Evolutionary conservation across 1,140 invertebrate genomes (phyloP).

Genomic region (Heliconius nattereri): DNA sequence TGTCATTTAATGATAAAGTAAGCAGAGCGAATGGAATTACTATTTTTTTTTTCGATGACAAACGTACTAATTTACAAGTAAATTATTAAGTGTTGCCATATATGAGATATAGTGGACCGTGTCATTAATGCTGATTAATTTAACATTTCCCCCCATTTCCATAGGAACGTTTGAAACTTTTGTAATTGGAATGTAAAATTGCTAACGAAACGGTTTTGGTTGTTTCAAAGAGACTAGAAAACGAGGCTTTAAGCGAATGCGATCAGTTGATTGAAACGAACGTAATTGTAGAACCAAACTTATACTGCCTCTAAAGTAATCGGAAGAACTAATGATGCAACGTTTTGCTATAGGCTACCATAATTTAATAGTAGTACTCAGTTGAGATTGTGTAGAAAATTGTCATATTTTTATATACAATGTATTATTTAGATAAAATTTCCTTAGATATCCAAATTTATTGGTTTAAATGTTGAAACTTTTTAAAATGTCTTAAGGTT

Average conservation of each 20-base stretch:
- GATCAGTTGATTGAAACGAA: conserved; percentile 14
- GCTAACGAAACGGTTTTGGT: conserved; percentile 19
- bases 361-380: neutral
- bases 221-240: conserved; percentile 22
- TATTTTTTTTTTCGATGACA: no score
- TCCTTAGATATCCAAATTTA: no score
- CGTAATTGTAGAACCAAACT: conserved; percentile 2
- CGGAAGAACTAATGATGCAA: conserved; percentile 9
- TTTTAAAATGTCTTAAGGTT: no score
- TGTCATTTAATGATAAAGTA: no score
- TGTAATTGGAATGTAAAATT: conserved; percentile 15
- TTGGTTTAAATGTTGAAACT: no score
- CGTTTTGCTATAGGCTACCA: neutral
- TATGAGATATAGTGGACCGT: neutral
- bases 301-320: conserved; percentile 2
- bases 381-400: neutral
- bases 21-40: no score
- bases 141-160: neutral
- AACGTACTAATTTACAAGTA: no score
- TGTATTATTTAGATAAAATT: no score
- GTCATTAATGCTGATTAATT: neutral
- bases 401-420: no score
- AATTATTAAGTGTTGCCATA: no score
- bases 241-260: conserved; percentile 13
- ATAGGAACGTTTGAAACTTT: neutral